Base-by-base conservation (phyloP, 2,113 vertebrate genomes). In the Sturnira hondurensis region DNA sequence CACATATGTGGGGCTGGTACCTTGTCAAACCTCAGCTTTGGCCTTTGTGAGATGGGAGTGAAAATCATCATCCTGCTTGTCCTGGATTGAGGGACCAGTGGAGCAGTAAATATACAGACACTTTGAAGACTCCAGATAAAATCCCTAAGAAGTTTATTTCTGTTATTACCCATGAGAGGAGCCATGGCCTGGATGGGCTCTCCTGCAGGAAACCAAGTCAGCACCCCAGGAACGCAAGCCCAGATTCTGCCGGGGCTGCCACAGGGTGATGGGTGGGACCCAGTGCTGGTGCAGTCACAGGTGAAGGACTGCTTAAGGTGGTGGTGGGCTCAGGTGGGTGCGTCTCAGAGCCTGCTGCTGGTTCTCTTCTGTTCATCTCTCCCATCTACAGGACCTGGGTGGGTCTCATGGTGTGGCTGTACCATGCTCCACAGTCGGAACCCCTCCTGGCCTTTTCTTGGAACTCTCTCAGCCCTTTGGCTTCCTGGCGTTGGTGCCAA, bases 301-400 rank as follows among this genome's bases (percentile, higher is more conserved):
- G 13, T 71, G 56, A 92, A 96, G 73, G 86, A 33, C 95, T 82
- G 26, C 82, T 38, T 4, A 10, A 65, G 73, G 22, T 8, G 19
- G 58, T 10, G 16, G 33, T 70, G 11, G 74, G 70, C 74, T 82
- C 92, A 94, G 2, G 41, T 63, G 90, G 81, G 74, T 1, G 4
- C 71, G 89, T 86, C 58, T 91, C 47, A 47, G 93, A 87, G 81
- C 0, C 50, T 81, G 89, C 73, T 0, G 0, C 80, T 92, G 41
- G 31, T 83, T 71, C 74, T 38, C 1, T 15, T 92, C 4, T 1
- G 0, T 83, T 7, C 15, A 38, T 36, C 68, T 67, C 63, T 43
- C 28, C 71, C n/a, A 2, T n/a, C 54, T 26, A 15, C 31, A 56
- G 33, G 38, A 54, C 68, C 54, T 31, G 1, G 50, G 22, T 93